Percentiles rank a stretch among this genome's conserved stretches.
Evolutionary conservation across 2,797 vertebrate genomes (phyloP).

Genomic region (Mallotus villosus): DNA sequence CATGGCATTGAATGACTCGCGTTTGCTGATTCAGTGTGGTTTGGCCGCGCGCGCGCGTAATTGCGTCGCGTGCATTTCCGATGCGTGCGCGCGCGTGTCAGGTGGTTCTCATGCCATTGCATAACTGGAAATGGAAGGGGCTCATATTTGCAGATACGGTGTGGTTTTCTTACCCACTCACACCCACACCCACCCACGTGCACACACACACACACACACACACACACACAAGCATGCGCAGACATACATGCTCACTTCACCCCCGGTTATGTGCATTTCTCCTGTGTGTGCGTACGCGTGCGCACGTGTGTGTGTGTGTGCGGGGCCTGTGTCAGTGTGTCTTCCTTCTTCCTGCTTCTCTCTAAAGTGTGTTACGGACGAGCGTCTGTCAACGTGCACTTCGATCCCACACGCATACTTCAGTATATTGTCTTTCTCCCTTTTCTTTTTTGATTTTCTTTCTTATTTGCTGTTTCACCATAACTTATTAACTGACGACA

Average conservation of each 20-base stretch:
- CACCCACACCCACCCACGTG: too few relatives aligned
- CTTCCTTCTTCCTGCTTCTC: conserved; percentile 39
- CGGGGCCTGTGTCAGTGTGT: conserved; percentile 31
- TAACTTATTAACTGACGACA: conserved; percentile 44
- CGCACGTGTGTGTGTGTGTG: conserved; percentile 2
- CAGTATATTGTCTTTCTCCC: conserved; percentile 52
- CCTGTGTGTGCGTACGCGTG: not conserved
- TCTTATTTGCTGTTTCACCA: conserved; percentile 39
- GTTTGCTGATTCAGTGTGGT: conserved; percentile 66
- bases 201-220: not conserved
- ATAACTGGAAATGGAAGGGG: too few relatives aligned
- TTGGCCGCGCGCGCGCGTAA: conserved; percentile 9
- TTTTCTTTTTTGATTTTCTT: conserved; percentile 33
- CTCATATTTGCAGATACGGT: too few relatives aligned
- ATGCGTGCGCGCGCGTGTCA: too few relatives aligned
- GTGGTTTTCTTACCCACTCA: too few relatives aligned
- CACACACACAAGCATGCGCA: conserved; percentile 5
- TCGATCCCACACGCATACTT: too few relatives aligned
- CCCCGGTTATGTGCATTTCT: too few relatives aligned
- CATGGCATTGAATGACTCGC: conserved; percentile 68
- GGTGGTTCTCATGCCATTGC: too few relatives aligned
- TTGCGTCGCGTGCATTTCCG: too few relatives aligned
- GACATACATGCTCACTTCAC: not conserved
- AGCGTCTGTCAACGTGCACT: too few relatives aligned
- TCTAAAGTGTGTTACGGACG: conserved; percentile 40